phyloP scores from a whole-genome alignment of 2,888 invertebrate species.

The Cylloceria caligata region DNA sequence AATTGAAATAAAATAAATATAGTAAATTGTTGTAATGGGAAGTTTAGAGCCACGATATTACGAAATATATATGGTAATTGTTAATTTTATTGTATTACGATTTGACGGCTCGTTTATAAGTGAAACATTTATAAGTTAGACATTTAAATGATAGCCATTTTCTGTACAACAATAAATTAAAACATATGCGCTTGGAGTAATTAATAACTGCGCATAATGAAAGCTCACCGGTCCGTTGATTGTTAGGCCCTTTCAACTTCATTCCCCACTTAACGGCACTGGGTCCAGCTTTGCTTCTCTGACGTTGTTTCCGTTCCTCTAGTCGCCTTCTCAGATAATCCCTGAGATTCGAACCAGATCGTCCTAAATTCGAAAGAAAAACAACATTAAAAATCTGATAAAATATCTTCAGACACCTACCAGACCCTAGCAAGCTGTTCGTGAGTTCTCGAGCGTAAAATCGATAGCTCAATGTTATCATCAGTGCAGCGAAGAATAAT shows the following conservation, averaged over 20 bases:
- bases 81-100: no score
- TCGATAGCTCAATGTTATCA: neutral
- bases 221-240: constrained; percentile 76
- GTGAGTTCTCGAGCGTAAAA: constrained; percentile 56
- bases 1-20: neutral
- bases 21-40: neutral
- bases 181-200: no score
- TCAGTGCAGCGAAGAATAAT: constrained; percentile 15
- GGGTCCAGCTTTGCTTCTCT: constrained; percentile 84
- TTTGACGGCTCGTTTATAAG: no score
- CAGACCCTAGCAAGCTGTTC: constrained; percentile 80
- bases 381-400: constrained; percentile 12
- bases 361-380: constrained; percentile 77
- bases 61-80: no score
- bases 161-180: no score
- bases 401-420: constrained; percentile 65
- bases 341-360: constrained; percentile 86
- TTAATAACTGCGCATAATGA: neutral
- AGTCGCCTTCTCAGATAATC: constrained; percentile 87
- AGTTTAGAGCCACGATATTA: no score
- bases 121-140: no score
- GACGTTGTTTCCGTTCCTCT: constrained; percentile 86
- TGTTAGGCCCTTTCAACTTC: constrained; percentile 79
- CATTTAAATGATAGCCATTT: no score
- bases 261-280: constrained; percentile 78